Base-by-base conservation (phyloP, 1,140 invertebrate genomes). In the Scaptomyza graminum region DNA sequence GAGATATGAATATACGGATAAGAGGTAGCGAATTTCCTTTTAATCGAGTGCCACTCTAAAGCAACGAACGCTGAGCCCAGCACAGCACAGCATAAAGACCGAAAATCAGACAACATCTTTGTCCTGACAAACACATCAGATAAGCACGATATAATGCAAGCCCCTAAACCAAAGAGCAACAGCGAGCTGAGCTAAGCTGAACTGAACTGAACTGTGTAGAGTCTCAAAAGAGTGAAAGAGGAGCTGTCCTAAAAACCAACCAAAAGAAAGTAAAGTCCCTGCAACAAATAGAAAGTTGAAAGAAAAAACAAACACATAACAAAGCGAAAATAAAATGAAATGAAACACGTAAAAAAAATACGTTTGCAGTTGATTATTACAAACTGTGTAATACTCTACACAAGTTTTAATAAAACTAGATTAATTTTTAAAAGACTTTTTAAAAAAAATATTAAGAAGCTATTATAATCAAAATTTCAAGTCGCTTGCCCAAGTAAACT, bases 71-170 rank as follows among this genome's bases (percentile, higher is more conserved):
- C 7, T 9, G 7, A 34, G 31, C 28, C 5, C 28, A 34, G 31
- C 31, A 34, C 7, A 34, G 7, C 68, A 46, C 47, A 78, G 76
- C 68, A 84, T 85, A 81, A 77, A 87, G 76, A 79, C 78, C 78
- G n/a, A 87, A 81, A 88, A 88, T 87, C 82, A 87, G 74, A 76
- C 83, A 85, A 85, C 82, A 88, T 85, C 78, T 87, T 79, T 56
- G 83, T 50, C 46, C 59, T 60, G 44, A 60, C 78, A 62, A 66
- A 67, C 63, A 68, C 78, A 87, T 85, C 82, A 82, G 83, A 87
- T 88, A 87, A 68, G 62, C 64, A 74, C 82, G 78, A 85, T 87
- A 87, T 78, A 87, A 85, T 85, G 67, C 70, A 73, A 73, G 54
- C 47, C 55, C 22, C 22, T 13, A 54, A 47, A 4, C 46, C 46